Conservation (phyloP, 2,797 vertebrate genomes). For the Notamacropus eugenii region DNA sequence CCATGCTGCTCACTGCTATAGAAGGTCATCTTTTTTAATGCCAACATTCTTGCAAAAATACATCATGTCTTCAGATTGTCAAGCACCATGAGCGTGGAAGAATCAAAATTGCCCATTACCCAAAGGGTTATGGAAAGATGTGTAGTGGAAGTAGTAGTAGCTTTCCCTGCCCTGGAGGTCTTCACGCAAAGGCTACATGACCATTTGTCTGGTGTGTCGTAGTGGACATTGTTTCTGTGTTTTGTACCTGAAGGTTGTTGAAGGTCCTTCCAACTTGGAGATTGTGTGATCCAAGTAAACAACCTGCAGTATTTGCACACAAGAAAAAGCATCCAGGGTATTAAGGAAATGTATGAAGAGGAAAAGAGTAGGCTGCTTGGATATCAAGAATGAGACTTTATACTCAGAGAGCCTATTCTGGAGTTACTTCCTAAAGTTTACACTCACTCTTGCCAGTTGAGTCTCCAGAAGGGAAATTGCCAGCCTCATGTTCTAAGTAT, state of each 20-base stretch:
- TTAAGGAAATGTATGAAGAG: not conserved
- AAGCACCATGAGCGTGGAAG: not conserved
- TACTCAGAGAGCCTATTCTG: not conserved
- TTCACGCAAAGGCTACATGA: not conserved
- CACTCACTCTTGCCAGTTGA: not conserved
- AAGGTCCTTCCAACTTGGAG: not conserved
- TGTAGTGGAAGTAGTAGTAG: not conserved
- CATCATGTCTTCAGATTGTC: not conserved
- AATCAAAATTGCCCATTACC: not conserved
- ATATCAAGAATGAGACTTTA: not conserved
- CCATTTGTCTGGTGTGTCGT: not conserved
- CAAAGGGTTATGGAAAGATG: not conserved
- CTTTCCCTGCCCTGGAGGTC: not conserved
- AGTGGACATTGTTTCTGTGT: not conserved
- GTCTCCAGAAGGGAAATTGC: not conserved
- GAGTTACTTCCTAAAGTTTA: not conserved
- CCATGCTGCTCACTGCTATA: not conserved
- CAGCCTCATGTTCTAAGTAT: not conserved
- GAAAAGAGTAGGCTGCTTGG: not conserved
- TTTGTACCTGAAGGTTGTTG: not conserved
- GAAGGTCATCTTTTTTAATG: not conserved
- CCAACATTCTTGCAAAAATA: not conserved
- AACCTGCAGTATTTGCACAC: not conserved
- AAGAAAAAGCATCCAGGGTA: not conserved
- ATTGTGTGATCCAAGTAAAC: not conserved